Evolutionary conservation across 2,797 vertebrate species (phyloP), one percentile per base, ranked within the genome.

Genomic region (Petrocephalus schoutedeni): DNA sequence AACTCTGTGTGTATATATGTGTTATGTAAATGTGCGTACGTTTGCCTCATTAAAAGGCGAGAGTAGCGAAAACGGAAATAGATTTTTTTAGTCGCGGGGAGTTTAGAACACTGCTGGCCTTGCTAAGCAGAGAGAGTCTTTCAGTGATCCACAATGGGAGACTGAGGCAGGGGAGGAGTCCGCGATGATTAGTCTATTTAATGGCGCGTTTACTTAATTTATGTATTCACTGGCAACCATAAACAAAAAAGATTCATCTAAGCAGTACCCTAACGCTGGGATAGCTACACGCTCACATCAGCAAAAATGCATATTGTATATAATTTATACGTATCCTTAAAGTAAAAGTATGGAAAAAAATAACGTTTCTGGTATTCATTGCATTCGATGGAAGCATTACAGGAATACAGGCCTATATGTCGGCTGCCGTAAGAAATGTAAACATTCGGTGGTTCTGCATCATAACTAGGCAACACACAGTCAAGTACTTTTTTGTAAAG

Each of bases 161-260:
- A 94, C 91, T 93, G 93, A 94, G 94, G 94, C 93, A 93, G 94
- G 95, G 96, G 96, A 97, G 96, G 96, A 97, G 96, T 96, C 95
- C 94, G 93, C 94, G 93, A 94, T 93, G 94, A 96, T 97, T 95
- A 96, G 94, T 93, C 95, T 94, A 96, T 96, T 96, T 96, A 95
- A 96, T 96, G 94, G 95, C 93, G 95, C 94, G 93, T 96, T 95
- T 94, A 94, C 94, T 96, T 96, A 96, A 96, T 94, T 95, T 96
- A 95, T 95, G 94, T 95, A 96, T 96, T 96, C 94, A 95, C 95
- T 95, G 93, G 92, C 93, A 93, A 94, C 91, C 93, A 92, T 95
- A 94, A 96, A 95, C 95, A 95, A 95, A 95, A 86, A 94, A 94
- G 93, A 4, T 93, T 92, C 90, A 92, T 92, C 92, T 86, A 93